Percentiles rank a stretch among this genome's conserved stretches.
These are phyloP conservation scores for Engystomops pustulosus DNA, from an alignment of 2,113 vertebrate species.

Conservation along the genomic window DNA sequence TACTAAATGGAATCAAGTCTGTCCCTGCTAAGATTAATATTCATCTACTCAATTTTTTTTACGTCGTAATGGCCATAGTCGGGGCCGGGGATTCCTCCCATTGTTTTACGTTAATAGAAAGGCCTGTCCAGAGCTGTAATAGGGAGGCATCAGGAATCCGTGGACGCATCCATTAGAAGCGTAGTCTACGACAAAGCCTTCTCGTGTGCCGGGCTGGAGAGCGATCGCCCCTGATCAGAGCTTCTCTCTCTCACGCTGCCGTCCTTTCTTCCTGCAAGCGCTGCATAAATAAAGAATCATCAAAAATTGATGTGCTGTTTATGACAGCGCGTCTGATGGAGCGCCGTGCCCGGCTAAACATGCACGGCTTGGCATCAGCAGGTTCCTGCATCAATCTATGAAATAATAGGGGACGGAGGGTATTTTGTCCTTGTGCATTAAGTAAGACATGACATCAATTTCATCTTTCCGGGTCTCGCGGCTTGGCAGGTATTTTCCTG, in stretches of 20 bases:
- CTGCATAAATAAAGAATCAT: constrained; percentile 42
- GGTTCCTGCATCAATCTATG: neutral
- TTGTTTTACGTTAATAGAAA: neutral
- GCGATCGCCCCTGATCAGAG: constrained; percentile 2
- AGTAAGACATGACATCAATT: constrained; percentile 11
- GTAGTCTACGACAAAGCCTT: constrained; percentile 9
- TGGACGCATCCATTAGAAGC: neutral
- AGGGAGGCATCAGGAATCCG: constrained; percentile 6
- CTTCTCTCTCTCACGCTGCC: neutral
- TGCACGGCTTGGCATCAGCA: constrained; percentile 12
- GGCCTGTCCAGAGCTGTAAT: neutral
- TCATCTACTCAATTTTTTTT: neutral
- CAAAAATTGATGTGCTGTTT: constrained; percentile 47
- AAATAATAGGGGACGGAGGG: neutral
- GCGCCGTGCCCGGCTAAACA: neutral
- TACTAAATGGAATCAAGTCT: neutral
- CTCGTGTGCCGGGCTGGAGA: neutral
- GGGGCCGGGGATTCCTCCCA: no score
- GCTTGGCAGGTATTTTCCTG: neutral
- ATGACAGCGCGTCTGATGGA: constrained; percentile 17
- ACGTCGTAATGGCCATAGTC: no score
- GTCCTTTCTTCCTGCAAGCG: neutral
- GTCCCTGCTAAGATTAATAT: neutral
- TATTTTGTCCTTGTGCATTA: constrained; percentile 4
- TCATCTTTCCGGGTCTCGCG: neutral